Percentiles rank a stretch among this genome's conserved stretches.
Evolutionary conservation across 2,797 vertebrate species (phyloP).

Genomic region (Ibycter americanus): DNA sequence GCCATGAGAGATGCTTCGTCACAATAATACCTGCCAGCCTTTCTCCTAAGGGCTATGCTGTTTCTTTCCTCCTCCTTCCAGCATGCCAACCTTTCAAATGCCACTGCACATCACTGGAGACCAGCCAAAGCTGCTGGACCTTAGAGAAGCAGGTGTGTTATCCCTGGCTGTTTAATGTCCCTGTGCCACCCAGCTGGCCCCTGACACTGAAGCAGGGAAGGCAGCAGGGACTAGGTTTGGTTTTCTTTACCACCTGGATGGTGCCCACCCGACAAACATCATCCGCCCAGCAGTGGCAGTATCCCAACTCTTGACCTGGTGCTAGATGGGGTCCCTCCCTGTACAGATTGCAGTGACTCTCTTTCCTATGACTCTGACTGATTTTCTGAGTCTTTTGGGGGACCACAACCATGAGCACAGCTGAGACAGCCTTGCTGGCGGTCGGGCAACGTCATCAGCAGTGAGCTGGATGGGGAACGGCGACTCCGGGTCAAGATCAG

Average conservation of each 20-base stretch:
- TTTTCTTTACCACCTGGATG: neutral
- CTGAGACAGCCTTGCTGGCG: neutral
- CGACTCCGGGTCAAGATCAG: neutral
- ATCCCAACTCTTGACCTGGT: neutral
- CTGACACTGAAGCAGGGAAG: neutral
- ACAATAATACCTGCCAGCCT: neutral
- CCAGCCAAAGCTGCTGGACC: neutral
- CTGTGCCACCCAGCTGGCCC: neutral
- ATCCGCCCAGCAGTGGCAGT: neutral
- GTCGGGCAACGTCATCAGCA: neutral
- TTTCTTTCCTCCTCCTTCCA: neutral
- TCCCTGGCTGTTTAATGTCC: neutral
- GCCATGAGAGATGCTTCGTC: neutral
- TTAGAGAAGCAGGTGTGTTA: neutral
- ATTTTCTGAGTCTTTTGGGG: neutral
- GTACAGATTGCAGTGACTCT: neutral
- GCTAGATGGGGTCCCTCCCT: accelerated
- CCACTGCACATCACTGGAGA: neutral
- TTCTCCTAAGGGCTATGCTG: neutral
- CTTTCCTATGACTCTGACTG: neutral
- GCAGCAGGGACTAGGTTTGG: neutral
- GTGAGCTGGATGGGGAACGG: neutral
- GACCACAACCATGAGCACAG: neutral
- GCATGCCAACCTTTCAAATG: neutral
- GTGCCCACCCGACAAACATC: neutral